Base-by-base conservation (phyloP, 2,797 vertebrate genomes). In the Sylvia borin region DNA sequence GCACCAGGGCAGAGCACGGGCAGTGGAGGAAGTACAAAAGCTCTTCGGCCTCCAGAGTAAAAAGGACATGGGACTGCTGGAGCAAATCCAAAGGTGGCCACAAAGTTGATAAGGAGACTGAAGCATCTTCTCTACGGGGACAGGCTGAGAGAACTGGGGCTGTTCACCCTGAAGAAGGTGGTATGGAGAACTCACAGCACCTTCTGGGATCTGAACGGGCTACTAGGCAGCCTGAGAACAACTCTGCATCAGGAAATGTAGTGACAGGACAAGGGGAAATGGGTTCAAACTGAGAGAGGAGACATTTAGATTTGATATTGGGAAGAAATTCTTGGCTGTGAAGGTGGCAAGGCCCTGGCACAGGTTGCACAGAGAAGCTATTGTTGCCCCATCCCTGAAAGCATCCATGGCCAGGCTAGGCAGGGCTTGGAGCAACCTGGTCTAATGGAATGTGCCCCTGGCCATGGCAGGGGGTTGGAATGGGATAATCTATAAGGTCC, bases 1-100 rank as follows among this genome's bases (percentile, higher is more conserved):
- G 42, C 2, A 7, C 48, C 19, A 3, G 24, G 67, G 76, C 31
- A 17, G 13, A 13, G 47, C 26, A 48, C 1, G 2, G 34, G 4
- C 2, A 3, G 12, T 0, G 31, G n/a, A 29, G 51, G 9, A 45
- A 47, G 5, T 0, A 26, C 19, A 36, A 38, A 61, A n/a, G 11
- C 11, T 73, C 48, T 48, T 17, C 34, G 29, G 47, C 2, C 11
- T 26, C 11, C 34, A 60, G 9, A 3, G 0, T 20, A 20, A 53
- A 26, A 25, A 65, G 29, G n/a, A 53, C 10, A 21, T 10, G 31
- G 31, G 40, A 60, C 47, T 60, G 40, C 1, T 42, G 47, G 40
- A 61, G 45, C 31, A 60, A 72, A 22, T 15, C 53, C 60, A 72
- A 51, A 48, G 53, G 34, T 78, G 47, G 16, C 13, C 31, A 67